Base-by-base conservation (phyloP, 2,888 invertebrate species). In the Steinernema hermaphroditum region DNA sequence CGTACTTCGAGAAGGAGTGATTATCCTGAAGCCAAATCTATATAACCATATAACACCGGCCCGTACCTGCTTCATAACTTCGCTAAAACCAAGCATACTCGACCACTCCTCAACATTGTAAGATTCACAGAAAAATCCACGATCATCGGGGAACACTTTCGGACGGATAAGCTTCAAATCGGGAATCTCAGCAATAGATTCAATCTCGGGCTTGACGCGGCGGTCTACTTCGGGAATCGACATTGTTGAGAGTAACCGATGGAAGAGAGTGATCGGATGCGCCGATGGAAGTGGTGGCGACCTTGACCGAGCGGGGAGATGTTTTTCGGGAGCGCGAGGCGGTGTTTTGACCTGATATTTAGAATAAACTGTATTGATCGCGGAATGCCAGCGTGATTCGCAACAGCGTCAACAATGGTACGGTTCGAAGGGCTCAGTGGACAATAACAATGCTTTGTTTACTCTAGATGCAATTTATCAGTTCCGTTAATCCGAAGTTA, bases 91-190 rank as follows among this genome's bases (percentile, higher is more conserved):
- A 9, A 86, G 75, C 19, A 77, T 73, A 68, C 80, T 77, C 6
- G 75, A 77, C 86, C 86, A 86, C 69, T 86, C 86, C 14, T 77
- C 78, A 12, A 76, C 78, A 72, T 86, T 86, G 78, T 83, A 86
- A 49, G 79, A 82, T 75, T 86, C 86, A 29, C 82, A 81, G 79
- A 86, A 86, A 76, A 83, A 86, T 0, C 86, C 86, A 0, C 86
- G 78, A 49, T 84, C 82, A 69, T 86, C 86, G n/a, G 86, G 86
- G 73, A 86, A 86, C 9, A 82, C 81, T 77, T 86, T 86, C 14
- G 85, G 86, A 27, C 81, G 80, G 70, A 86, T 85, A 34, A 86
- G 75, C 50, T 81, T 83, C 24, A 84, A 72, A 54, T 80, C 85
- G 8, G 81, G 81, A 62, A 86, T 83, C 29, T 73, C 74, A 1